Evolutionary conservation across 23 tunicate genomes (phyloP), one percentile per base, ranked within the genome.

Genomic region (Halocynthia aurantium): DNA sequence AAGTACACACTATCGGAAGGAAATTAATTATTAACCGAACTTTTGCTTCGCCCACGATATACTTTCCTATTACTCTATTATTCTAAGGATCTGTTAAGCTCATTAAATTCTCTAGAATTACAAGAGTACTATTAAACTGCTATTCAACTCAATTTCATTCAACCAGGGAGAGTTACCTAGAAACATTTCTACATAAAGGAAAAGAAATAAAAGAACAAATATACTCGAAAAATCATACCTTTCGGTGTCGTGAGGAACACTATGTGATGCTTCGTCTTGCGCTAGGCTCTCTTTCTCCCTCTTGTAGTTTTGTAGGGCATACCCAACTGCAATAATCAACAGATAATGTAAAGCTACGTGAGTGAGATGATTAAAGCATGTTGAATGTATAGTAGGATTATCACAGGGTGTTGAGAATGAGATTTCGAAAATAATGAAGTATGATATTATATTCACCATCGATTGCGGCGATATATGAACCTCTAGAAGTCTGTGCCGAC

Each of bases 401-500:
- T 31, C 44, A 4, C 44, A 31, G 44, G 44, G 44, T 31, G 44
- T 31, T 31, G 44, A 4, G 44, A 65, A 65, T 20, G 10, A 5
- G 70, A 6, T 58, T 58, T 58, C 15, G 4, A 58, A 58, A 58
- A 13, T 58, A 58, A 50, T 51, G n/a, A 11, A 72, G 10, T n/a
- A 72, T 44, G 56, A 44, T 12, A 20, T 9, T 11, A 76, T 21
- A 55, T 87, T 71, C 55, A 87, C 94, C 74, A 21, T 71, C 81
- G 19, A 87, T 87, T 8, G 94, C 94, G 12, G 81, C 80, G 8
- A 69, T 69, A 70, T 82, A 87, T 7, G 87, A 87, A 7, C 80
- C 67, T 52, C 94, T 56, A 6, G 94, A 71, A 1, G 82, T 21
- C 8, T 53, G 81, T 7, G 76, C 76, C 4, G 56, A 13, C 22